Evolutionary conservation across 2,113 vertebrate genomes (phyloP).

Genomic region (Polypterus bichir): DNA sequence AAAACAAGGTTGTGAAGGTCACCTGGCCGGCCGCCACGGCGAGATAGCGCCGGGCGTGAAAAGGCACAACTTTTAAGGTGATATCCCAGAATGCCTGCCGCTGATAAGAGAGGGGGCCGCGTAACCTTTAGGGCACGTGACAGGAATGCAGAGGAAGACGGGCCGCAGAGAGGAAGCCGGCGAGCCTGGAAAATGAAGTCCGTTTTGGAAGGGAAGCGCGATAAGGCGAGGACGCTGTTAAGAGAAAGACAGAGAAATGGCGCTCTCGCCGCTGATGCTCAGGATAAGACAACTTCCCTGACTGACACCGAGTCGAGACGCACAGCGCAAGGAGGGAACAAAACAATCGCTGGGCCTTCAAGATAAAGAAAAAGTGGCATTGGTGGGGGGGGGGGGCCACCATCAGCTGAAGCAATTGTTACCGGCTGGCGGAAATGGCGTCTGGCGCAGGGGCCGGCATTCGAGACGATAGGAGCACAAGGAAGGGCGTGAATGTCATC

Average conservation of each 20-base stretch:
- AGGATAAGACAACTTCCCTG: constrained; percentile 10
- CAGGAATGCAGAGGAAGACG: constrained; percentile 50
- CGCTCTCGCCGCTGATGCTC: constrained; percentile 4
- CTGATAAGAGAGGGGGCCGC: constrained; percentile 69
- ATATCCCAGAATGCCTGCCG: constrained; percentile 54
- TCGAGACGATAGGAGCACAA: too few relatives aligned
- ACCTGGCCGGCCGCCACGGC: constrained; percentile 31
- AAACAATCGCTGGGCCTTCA: constrained; percentile 5
- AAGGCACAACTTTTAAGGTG: constrained; percentile 38
- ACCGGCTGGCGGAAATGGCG: too few relatives aligned
- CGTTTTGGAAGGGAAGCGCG: constrained; percentile 35
- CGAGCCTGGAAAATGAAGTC: constrained; percentile 46
- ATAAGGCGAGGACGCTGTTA: constrained; percentile 47
- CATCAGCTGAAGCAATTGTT: too few relatives aligned
- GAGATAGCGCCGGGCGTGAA: constrained; percentile 38
- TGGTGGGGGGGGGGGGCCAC: neutral
- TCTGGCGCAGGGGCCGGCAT: too few relatives aligned
- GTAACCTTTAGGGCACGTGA: constrained; percentile 57
- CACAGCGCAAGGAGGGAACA: too few relatives aligned
- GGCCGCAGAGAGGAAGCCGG: constrained; percentile 29
- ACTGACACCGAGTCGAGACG: too few relatives aligned
- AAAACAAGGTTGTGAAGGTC: constrained; percentile 46
- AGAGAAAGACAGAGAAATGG: constrained; percentile 15
- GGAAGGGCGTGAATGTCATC: too few relatives aligned
- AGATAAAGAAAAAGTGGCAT: constrained; percentile 11